phyloP scores from a whole-genome alignment of 2,888 invertebrate genomes.

The Clepsis dumicolana region DNA sequence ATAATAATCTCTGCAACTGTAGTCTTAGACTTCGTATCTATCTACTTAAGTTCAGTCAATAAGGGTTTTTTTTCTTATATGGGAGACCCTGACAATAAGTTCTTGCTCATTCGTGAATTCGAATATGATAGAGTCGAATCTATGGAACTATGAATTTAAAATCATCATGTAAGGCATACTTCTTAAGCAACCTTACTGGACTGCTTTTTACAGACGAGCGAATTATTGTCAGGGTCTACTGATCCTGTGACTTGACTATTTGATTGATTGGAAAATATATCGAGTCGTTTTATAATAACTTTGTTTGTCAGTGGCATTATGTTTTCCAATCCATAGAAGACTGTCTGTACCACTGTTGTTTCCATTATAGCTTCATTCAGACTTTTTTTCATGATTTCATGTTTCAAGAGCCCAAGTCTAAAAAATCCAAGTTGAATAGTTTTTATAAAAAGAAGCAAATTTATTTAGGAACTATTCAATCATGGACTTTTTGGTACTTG shows the following conservation, averaged over 20 bases:
- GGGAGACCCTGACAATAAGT: too few relatives aligned
- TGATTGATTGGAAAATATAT: background rate
- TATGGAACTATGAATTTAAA: background rate
- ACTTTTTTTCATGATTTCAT: background rate
- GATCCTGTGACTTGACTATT: background rate
- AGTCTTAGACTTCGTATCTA: too few relatives aligned
- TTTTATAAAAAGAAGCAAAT: background rate
- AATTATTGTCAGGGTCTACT: background rate
- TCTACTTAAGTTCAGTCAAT: too few relatives aligned
- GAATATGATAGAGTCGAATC: too few relatives aligned
- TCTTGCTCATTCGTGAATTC: too few relatives aligned
- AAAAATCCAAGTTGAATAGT: background rate
- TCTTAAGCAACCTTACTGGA: too few relatives aligned
- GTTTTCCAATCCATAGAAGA: slow-evolving; percentile 1
- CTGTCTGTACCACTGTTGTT: too few relatives aligned
- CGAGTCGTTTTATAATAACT: background rate
- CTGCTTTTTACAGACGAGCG: background rate
- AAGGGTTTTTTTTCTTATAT: too few relatives aligned
- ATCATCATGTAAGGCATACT: too few relatives aligned
- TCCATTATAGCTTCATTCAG: too few relatives aligned
- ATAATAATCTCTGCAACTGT: too few relatives aligned
- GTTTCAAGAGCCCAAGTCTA: background rate
- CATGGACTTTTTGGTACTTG: background rate
- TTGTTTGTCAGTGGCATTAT: too few relatives aligned
- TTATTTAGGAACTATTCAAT: background rate